Evolutionary conservation across 2,888 invertebrate species (phyloP), one percentile per base, ranked within the genome.

Genomic region (Tachina fera): DNA sequence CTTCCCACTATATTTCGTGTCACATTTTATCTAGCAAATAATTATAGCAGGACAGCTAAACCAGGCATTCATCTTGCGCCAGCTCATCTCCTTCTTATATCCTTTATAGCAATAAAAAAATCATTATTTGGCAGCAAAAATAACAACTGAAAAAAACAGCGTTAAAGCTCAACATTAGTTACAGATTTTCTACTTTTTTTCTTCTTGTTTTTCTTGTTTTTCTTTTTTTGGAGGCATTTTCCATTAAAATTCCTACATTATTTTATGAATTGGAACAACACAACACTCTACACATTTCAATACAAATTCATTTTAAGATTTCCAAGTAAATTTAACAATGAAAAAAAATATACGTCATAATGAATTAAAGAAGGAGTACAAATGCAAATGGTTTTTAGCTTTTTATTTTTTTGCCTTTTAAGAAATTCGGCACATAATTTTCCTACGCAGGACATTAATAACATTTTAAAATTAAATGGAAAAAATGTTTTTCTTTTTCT

Each of bases 161-260:
- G 19, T 47, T 60, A 80, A 77, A 68, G 58, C 51, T 56, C 16
- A 71, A 56, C 67, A 72, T 90, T 90, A 90, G 87, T 89, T 89
- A 89, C 89, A 88, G 87, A 88, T 63, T 45, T 31, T 31, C 31
- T 71, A 31, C 6, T 31, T 31, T 31, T 31, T 31, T 1, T 31
- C 22, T 83, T n/a, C n/a, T n/a, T n/a, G n/a, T 72, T 88, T 88
- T 88, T 89, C n/a, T n/a, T n/a, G n/a, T 88, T 47, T 72, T 49
- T 16, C 43, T 5, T 58, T 61, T 31, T 76, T 90, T 90, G 88
- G 89, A 88, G 89, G 90, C 89, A 90, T 91, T 91, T 91, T 91
- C 91, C 90, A 91, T 91, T 91, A 91, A 91, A 91, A 91, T 91
- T 91, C 91, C 91, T 87, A 87, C 89, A 89, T 88, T 89, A 61